Conservation (phyloP, 1,140 invertebrate genomes). For the Alviniconcha marisindica region DNA sequence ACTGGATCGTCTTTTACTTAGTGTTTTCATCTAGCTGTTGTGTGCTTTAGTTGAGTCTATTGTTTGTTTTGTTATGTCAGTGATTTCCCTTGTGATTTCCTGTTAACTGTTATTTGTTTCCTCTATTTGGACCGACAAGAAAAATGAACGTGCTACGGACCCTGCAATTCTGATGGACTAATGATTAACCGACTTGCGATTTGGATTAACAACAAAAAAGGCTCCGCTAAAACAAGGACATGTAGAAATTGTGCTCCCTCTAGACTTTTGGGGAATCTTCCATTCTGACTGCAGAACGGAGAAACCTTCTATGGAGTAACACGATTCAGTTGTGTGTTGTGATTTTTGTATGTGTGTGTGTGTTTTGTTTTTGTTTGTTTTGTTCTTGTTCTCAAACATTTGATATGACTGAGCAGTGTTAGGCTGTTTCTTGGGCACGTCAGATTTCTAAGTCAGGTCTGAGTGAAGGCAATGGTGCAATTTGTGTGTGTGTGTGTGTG, state of each 20-base stretch:
- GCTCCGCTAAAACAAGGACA: neutral
- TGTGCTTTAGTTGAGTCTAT: no score
- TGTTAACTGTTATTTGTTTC: no score
- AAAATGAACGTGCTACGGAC: neutral
- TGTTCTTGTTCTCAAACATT: no score
- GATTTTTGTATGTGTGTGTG: neutral
- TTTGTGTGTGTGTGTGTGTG: neutral
- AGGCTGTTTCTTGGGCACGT: neutral
- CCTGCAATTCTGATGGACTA: neutral
- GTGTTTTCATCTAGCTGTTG: no score
- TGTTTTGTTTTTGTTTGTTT: neutral
- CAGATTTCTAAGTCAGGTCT: neutral
- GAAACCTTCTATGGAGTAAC: conserved; percentile 23
- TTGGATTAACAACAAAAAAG: neutral
- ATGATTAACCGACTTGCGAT: conserved; percentile 5
- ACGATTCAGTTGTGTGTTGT: neutral
- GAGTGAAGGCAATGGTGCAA: neutral
- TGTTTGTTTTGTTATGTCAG: neutral
- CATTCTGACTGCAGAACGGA: neutral
- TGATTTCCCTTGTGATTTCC: neutral
- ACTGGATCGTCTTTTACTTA: no score
- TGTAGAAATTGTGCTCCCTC: neutral
- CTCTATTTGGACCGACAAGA: neutral
- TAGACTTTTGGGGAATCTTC: neutral
- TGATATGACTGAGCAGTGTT: neutral